phyloP scores from a whole-genome alignment of 2,888 invertebrate species.

The Monopis laevigella region DNA sequence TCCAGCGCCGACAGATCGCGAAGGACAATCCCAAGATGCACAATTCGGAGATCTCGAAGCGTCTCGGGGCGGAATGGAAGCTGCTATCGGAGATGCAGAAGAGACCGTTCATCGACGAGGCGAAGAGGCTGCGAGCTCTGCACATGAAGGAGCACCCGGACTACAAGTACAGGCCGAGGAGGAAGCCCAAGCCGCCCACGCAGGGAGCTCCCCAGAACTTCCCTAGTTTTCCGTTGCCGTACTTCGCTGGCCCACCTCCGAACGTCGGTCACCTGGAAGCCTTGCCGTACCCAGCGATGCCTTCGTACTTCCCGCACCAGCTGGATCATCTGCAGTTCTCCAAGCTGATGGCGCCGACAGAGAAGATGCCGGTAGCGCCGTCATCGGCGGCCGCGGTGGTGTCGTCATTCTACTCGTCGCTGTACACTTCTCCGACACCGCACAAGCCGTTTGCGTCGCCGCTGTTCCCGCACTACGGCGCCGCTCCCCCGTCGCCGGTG shows the following conservation, averaged over 20 bases:
- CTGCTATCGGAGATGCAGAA: constrained; percentile 86
- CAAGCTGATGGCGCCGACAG: constrained; percentile 65
- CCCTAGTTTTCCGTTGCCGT: constrained; percentile 71
- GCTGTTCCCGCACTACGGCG: constrained; percentile 62
- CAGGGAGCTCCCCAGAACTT: constrained; percentile 64
- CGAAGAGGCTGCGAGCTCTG: constrained; percentile 84
- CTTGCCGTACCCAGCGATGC: constrained; percentile 71
- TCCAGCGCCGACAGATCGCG: constrained; percentile 91
- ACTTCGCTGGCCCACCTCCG: constrained; percentile 71
- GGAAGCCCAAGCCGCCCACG: constrained; percentile 82
- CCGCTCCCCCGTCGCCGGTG: constrained; percentile 51
- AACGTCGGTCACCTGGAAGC: constrained; percentile 67
- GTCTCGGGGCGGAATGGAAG: constrained; percentile 95
- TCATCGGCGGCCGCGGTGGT: constrained; percentile 68
- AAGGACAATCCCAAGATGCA: constrained; percentile 95
- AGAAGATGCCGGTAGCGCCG: constrained; percentile 52
- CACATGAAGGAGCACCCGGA: constrained; percentile 95
- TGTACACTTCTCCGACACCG: constrained; percentile 68
- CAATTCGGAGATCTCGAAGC: constrained; percentile 89
- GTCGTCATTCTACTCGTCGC: constrained; percentile 74
- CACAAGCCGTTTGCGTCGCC: constrained; percentile 64
- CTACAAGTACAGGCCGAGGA: constrained; percentile 87
- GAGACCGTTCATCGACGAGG: constrained; percentile 94
- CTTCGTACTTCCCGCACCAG: constrained; percentile 80
- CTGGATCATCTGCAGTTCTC: constrained; percentile 73